Conservation (phyloP, 2,888 invertebrate species). For the Drosophila aldrichi region DNA sequence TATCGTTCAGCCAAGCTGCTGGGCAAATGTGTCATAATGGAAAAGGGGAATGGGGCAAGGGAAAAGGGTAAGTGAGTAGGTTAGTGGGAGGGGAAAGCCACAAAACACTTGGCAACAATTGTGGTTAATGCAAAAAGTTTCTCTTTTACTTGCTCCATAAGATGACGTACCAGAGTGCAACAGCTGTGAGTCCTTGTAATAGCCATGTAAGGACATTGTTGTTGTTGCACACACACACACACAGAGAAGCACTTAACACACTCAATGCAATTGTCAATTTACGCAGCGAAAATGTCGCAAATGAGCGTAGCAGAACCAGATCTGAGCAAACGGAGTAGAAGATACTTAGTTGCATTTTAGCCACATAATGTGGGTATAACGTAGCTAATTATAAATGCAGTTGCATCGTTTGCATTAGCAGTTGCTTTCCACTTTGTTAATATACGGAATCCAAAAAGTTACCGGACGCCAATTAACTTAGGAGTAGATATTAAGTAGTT, state of each 20-base stretch:
- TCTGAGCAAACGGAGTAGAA: too few relatives aligned
- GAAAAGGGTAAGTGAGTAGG: neutral
- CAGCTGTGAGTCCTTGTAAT: conserved; percentile 58
- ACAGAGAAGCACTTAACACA: conserved; percentile 53
- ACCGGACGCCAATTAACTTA: neutral
- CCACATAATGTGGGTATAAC: conserved; percentile 31
- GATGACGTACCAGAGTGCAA: conserved; percentile 34
- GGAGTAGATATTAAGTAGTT: neutral
- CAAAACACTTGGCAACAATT: conserved; percentile 38
- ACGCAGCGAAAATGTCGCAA: conserved; percentile 39
- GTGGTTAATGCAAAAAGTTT: conserved; percentile 41
- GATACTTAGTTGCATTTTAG: conserved; percentile 27
- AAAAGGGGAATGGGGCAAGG: conserved; percentile 6
- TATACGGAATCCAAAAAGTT: neutral
- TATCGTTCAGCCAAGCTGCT: conserved; percentile 57
- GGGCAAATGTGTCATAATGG: conserved; percentile 66
- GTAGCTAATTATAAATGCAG: conserved; percentile 33
- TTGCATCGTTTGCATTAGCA: neutral
- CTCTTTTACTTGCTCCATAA: conserved; percentile 12
- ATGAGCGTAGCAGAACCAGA: conserved; percentile 9
- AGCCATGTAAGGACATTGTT: conserved; percentile 29
- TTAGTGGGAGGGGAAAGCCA: neutral
- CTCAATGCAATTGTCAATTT: conserved; percentile 75
- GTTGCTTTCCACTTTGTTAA: neutral
- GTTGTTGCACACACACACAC: conserved; percentile 9